A percentile compares a stretch with the other conserved stretches of the same genome.
phyloP scores from a whole-genome alignment of 1,140 invertebrate species.

The Dinoponera quadriceps region DNA sequence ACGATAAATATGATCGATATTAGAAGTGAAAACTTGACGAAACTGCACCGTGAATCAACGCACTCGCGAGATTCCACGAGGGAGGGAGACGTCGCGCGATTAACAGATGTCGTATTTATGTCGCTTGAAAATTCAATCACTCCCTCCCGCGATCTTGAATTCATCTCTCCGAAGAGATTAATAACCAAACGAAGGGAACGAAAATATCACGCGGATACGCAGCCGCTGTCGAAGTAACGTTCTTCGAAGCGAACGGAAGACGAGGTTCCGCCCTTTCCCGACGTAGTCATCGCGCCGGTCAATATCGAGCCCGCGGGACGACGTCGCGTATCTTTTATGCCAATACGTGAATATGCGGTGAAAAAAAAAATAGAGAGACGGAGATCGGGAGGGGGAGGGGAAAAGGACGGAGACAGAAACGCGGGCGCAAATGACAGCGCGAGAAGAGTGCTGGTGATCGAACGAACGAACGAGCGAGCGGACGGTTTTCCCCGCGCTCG shows the following conservation, averaged over 20 bases:
- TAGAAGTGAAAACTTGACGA: no score
- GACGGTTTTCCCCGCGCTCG: constrained; percentile 43
- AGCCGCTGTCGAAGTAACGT: constrained; percentile 28
- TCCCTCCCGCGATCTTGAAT: no score
- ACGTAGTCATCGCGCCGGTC: constrained; percentile 27
- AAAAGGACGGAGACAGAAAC: not conserved
- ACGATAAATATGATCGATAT: no score
- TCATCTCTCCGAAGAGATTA: not conserved
- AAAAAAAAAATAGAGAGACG: not conserved
- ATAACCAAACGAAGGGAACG: constrained; percentile 4
- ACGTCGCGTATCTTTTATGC: constrained; percentile 58
- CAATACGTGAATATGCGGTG: constrained; percentile 11
- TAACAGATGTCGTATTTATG: no score
- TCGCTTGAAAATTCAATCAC: no score
- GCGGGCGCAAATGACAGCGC: constrained; percentile 44
- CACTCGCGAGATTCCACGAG: no score
- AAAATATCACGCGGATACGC: not conserved
- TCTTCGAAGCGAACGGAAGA: not conserved
- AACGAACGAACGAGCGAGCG: constrained; percentile 1
- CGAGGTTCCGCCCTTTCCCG: not conserved
- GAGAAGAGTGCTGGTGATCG: constrained; percentile 24
- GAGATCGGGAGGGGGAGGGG: not conserved
- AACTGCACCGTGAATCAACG: no score
- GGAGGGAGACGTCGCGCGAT: no score
- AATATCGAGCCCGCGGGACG: constrained; percentile 34